Base-by-base conservation (phyloP, 1,140 invertebrate species). In the Drosophila subobscura region DNA sequence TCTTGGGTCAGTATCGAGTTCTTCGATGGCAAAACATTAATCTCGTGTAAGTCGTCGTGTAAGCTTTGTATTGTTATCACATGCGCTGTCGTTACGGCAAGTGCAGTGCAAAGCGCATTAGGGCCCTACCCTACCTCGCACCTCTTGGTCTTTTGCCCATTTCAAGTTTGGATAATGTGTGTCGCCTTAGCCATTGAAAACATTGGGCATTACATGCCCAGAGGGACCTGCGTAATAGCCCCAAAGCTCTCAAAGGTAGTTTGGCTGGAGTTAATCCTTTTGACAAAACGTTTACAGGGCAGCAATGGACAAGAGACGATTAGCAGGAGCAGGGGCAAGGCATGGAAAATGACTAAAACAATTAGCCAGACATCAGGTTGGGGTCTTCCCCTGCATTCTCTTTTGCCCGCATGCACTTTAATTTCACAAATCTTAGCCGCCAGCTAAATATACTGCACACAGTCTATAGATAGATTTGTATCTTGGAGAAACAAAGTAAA, bases 271-370 rank as follows among this genome's bases (percentile, higher is more conserved):
- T 51, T 88, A 88, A 88, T 83, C 83, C 83, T 75, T 67, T 88
- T 88, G 83, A 88, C 83, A 88, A 88, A 86, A 88, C 78, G 83
- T 81, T 86, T 84, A 77, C 67, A 64, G 67, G 66, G 29, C 51
- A 44, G 53, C 65, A 79, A 63, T 72, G 80, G 76, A 63, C 64
- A 29, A 29, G 27, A 86, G 72, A 77, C 65, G 75, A 83, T 79
- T 83, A 1, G 16, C 16, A 20, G 1, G 16, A 20, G 16, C 16
- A 20, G 16, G 16, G 16, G 59, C 27, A 8, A 7, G 8, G 78
- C 79, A 23, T 50, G 50, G 63, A 44, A 65, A 68, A 53, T 70
- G 60, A 65, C 59, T 61, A 56, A 72, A 79, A 67, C 72, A 56
- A 72, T 55, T 58, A 55, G 47, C 58, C 46, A 64, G 40, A 56